A percentile compares a stretch with the other conserved stretches of the same genome.
phyloP scores from a whole-genome alignment of 2,888 invertebrate genomes.

The Scaptomyza flava region DNA sequence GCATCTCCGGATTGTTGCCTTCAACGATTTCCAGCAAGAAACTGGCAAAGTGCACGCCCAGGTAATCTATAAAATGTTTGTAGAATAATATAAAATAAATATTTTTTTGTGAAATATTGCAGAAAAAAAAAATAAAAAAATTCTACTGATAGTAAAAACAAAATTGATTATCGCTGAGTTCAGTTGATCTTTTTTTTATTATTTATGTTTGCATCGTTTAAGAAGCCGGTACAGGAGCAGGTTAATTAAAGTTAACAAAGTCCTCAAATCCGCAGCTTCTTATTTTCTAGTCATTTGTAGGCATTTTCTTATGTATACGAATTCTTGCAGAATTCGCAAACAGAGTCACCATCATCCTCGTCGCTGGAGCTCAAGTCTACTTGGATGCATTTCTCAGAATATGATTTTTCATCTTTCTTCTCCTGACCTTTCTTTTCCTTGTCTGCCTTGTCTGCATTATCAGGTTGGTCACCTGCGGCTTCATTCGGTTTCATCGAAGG shows the following conservation, averaged over 20 bases:
- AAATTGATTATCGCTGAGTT: not conserved
- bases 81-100: not conserved
- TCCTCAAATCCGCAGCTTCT: not conserved
- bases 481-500: not conserved
- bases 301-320: not conserved
- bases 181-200: not conserved
- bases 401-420: not conserved
- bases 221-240: conserved; percentile 1
- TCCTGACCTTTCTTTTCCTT: not conserved
- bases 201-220: not conserved
- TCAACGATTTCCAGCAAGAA: conserved; percentile 94
- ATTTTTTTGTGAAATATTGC: no score
- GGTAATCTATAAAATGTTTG: conserved; percentile 88
- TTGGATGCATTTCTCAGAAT: not conserved
- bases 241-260: not conserved
- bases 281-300: not conserved
- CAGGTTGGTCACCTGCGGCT: not conserved
- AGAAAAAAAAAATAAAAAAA: no score
- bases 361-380: not conserved
- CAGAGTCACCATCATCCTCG: not conserved
- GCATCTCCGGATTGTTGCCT: conserved; percentile 92
- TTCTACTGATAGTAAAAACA: not conserved
- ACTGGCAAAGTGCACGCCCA: conserved; percentile 92
- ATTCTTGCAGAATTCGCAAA: not conserved
- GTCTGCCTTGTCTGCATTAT: not conserved